Percentiles rank a stretch among this genome's conserved stretches.
phyloP scores from a whole-genome alignment of 2,888 invertebrate genomes.

The Melanostoma mellinum region DNA sequence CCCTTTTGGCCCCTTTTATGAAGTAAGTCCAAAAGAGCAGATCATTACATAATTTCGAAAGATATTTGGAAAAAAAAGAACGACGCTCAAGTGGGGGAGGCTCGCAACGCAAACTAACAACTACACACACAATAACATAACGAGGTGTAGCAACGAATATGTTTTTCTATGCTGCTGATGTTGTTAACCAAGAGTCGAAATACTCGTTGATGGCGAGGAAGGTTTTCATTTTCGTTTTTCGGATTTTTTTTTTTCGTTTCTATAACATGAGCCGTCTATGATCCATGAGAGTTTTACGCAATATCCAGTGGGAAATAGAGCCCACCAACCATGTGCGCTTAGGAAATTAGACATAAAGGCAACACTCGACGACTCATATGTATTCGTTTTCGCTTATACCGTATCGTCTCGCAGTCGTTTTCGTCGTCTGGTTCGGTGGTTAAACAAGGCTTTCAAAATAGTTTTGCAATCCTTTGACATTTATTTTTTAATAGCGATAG shows the following conservation, averaged over 20 bases:
- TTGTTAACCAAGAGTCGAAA: conserved; percentile 27
- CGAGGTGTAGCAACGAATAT: conserved; percentile 55
- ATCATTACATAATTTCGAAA: conserved; percentile 52
- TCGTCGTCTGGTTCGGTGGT: conserved; percentile 26
- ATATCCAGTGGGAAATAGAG: conserved; percentile 54
- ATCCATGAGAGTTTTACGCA: conserved; percentile 58
- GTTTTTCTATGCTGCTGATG: conserved; percentile 49
- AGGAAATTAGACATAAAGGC: conserved; percentile 62
- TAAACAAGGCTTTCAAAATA: conserved; percentile 63
- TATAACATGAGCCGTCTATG: conserved; percentile 43
- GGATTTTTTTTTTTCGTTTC: conserved; percentile 22
- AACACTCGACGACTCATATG: conserved; percentile 34
- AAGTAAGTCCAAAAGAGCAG: conserved; percentile 38
- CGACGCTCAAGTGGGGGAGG: conserved; percentile 15
- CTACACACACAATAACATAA: conserved; percentile 9
- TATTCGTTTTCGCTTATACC: conserved; percentile 19
- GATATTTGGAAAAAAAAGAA: conserved; percentile 1
- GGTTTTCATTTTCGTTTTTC: conserved; percentile 9
- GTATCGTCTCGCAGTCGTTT: neutral
- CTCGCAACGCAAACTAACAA: neutral
- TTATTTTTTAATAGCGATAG: conserved; percentile 28
- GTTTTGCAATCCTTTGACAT: conserved; percentile 70
- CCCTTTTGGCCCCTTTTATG: conserved; percentile 7
- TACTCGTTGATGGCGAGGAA: conserved; percentile 20
- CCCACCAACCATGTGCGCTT: conserved; percentile 50